Conservation (phyloP, 2,888 invertebrate genomes). For the Coelinius sp. region DNA sequence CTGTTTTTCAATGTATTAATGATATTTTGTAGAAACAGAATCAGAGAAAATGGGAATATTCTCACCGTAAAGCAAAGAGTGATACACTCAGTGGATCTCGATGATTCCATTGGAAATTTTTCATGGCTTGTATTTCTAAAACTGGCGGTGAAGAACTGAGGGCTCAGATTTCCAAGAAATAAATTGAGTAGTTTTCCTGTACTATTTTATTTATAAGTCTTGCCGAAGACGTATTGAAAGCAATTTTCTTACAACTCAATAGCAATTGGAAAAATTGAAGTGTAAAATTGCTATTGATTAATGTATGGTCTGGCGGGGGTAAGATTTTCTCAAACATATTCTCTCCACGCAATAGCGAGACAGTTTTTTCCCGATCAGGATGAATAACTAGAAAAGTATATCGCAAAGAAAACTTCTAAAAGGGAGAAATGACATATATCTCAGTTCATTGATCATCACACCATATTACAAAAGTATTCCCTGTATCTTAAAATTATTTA, state of each 20-base stretch:
- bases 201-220: not conserved
- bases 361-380: too few species aligned
- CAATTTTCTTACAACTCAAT: conserved; percentile 2
- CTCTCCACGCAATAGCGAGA: too few species aligned
- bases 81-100: not conserved
- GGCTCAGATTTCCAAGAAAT: not conserved
- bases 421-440: too few species aligned
- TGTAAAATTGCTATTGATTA: not conserved
- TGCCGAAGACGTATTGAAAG: not conserved
- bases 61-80: not conserved
- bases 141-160: not conserved
- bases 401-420: too few species aligned
- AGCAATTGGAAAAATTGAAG: conserved; percentile 1
- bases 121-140: not conserved
- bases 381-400: too few species aligned
- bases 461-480: too few species aligned
- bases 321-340: too few species aligned
- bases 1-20: not conserved
- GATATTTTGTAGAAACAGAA: not conserved
- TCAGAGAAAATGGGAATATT: not conserved
- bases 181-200: not conserved
- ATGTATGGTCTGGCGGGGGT: too few species aligned
- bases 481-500: not conserved
- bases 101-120: not conserved
- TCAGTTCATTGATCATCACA: too few species aligned